phyloP scores from a whole-genome alignment of 2,888 invertebrate species.

The Rosalia funebris region DNA sequence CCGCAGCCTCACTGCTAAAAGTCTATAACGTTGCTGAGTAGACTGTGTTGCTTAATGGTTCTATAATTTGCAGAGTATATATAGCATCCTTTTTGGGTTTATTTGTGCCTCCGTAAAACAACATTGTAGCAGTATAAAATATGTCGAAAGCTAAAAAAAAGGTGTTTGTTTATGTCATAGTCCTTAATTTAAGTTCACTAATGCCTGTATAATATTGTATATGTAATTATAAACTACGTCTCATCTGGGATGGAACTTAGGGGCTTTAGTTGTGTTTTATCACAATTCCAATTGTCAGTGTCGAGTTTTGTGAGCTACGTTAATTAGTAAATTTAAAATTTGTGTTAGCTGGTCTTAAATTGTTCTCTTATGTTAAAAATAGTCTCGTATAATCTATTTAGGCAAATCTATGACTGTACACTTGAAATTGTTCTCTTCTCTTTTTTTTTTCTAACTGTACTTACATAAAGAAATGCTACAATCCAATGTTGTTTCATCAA shows the following conservation, averaged over 20 bases:
- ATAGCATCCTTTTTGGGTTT: constrained; percentile 21
- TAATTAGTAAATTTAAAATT: constrained; percentile 1
- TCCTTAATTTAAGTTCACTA: constrained; percentile 9
- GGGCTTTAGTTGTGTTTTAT: constrained; percentile 23
- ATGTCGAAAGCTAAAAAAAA: constrained; percentile 14
- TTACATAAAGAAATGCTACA: constrained; percentile 32
- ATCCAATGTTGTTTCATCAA: constrained; percentile 10
- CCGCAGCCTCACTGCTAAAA: no score
- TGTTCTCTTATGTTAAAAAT: constrained; percentile 4
- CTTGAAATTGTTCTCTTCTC: constrained; percentile 9
- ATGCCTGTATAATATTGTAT: constrained; percentile 19
- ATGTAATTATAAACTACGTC: constrained; percentile 14
- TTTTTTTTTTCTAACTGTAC: constrained; percentile 24
- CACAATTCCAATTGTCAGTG: constrained; percentile 20
- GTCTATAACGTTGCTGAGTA: neutral
- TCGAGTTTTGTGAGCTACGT: constrained; percentile 10
- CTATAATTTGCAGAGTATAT: constrained; percentile 5
- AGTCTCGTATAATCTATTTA: constrained; percentile 14
- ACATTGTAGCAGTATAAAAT: constrained; percentile 31
- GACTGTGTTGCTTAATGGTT: constrained; percentile 8
- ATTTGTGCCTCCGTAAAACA: constrained; percentile 16
- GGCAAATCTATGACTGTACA: constrained; percentile 26
- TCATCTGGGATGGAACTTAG: constrained; percentile 22
- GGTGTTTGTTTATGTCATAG: constrained; percentile 22
- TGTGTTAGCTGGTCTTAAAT: neutral